These are phyloP conservation scores for Aspidiotus rigidus DNA, from an alignment of 2,888 invertebrate species.

Conservation along the genomic window DNA sequence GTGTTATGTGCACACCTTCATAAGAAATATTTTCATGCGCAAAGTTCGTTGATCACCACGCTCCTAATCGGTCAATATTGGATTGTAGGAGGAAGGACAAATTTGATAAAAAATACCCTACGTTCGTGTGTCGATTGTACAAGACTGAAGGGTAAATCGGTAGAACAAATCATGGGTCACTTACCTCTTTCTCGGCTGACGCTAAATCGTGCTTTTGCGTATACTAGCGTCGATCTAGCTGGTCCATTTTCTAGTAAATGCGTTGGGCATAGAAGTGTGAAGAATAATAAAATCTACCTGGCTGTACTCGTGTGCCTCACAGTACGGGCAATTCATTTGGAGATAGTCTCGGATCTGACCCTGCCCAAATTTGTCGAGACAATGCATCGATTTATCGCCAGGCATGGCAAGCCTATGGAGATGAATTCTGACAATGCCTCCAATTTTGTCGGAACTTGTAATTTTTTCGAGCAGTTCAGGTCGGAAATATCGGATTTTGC, in stretches of 20 bases:
- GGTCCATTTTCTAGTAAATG: not conserved
- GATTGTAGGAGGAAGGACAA: not conserved
- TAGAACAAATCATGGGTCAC: not conserved
- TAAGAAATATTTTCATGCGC: not conserved
- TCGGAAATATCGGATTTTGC: too few relatives aligned
- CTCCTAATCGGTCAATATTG: not conserved
- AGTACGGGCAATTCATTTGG: not conserved
- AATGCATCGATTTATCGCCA: not conserved
- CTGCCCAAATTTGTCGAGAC: not conserved
- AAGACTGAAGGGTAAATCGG: not conserved
- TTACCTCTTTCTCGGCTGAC: not conserved
- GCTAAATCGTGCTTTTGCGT: not conserved
- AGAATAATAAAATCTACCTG: not conserved
- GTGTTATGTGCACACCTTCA: not conserved
- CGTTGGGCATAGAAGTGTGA: not conserved
- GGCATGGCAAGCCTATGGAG: not conserved
- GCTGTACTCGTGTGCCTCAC: not conserved
- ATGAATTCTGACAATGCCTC: not conserved
- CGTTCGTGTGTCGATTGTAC: not conserved
- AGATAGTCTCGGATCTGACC: too few relatives aligned
- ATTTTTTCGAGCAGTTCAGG: conserved; percentile 1
- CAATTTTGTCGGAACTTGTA: too few relatives aligned
- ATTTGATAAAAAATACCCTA: not conserved
- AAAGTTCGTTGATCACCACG: not conserved
- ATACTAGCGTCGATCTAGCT: not conserved